Percentiles rank a stretch among this genome's conserved stretches.
Evolutionary conservation across 2,113 vertebrate genomes (phyloP).

Genomic region (Numida meleagris): DNA sequence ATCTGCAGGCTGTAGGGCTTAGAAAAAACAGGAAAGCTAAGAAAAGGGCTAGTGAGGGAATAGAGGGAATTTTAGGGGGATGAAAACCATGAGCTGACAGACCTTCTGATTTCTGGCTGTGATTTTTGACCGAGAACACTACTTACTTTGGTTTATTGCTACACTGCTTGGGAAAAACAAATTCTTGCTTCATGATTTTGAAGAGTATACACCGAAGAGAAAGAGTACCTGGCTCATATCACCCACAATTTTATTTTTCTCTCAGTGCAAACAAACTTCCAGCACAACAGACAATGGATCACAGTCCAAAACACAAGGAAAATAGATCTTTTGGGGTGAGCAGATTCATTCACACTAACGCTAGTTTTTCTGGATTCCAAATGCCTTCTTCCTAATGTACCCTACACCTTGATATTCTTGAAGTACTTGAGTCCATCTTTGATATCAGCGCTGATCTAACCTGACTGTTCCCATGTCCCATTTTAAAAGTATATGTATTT

Average conservation of each 20-base stretch:
- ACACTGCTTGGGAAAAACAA: not conserved
- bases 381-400: not conserved
- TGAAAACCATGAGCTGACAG: not conserved
- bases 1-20: not conserved
- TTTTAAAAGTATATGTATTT: not conserved
- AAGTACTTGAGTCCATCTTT: not conserved
- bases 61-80: not conserved
- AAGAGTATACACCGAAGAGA: not conserved
- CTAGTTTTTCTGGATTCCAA: not conserved
- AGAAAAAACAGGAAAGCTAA: not conserved
- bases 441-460: not conserved
- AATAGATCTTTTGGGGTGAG: not conserved
- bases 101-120: not conserved
- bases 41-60: not conserved
- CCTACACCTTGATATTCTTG: not conserved
- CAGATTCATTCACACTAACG: not conserved
- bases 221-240: not conserved
- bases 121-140: constrained; percentile 7
- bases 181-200: not conserved
- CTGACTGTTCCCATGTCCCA: not conserved
- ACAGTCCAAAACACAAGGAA: not conserved
- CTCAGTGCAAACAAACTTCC: not conserved
- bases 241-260: not conserved
- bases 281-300: not conserved
- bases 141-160: not conserved